Percentiles rank a stretch among this genome's conserved stretches.
Evolutionary conservation across 2,113 vertebrate species (phyloP).

Genomic region (Trematomus loennbergii): DNA sequence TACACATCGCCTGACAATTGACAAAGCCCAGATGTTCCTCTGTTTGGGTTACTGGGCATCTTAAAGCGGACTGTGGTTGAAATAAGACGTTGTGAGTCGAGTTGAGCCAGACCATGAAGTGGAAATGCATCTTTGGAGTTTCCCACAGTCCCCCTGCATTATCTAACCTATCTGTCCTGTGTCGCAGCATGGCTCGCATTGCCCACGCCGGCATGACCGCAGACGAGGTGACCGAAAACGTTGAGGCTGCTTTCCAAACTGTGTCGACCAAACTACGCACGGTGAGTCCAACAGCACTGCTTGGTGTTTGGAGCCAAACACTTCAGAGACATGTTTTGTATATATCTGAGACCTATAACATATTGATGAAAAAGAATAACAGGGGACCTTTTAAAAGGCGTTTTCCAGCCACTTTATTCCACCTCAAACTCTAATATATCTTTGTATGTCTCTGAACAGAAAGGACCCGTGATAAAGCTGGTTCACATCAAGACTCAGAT

Average conservation of each 20-base stretch:
- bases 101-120: too few relatives aligned
- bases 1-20: too few relatives aligned
- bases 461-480: constrained; percentile 87
- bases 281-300: constrained; percentile 76
- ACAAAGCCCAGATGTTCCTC: too few relatives aligned
- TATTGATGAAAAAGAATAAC: too few relatives aligned
- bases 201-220: constrained; percentile 87
- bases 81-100: too few relatives aligned
- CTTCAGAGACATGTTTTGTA: too few relatives aligned
- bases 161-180: background rate
- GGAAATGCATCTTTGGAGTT: background rate
- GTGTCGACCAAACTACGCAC: constrained; percentile 80
- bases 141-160: background rate
- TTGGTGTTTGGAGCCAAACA: too few relatives aligned
- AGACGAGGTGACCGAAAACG: constrained; percentile 85
- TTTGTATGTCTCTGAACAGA: constrained; percentile 71
- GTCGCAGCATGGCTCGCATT: constrained; percentile 84
- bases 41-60: too few relatives aligned
- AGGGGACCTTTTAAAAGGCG: too few relatives aligned
- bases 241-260: constrained; percentile 77
- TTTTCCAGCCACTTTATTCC: background rate
- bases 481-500: constrained; percentile 90
- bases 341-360: too few relatives aligned
- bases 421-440: background rate
- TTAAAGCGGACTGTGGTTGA: too few relatives aligned